These are phyloP conservation scores for Aptenodytes forsteri DNA, from an alignment of 2,113 vertebrate genomes.

Conservation along the genomic window DNA sequence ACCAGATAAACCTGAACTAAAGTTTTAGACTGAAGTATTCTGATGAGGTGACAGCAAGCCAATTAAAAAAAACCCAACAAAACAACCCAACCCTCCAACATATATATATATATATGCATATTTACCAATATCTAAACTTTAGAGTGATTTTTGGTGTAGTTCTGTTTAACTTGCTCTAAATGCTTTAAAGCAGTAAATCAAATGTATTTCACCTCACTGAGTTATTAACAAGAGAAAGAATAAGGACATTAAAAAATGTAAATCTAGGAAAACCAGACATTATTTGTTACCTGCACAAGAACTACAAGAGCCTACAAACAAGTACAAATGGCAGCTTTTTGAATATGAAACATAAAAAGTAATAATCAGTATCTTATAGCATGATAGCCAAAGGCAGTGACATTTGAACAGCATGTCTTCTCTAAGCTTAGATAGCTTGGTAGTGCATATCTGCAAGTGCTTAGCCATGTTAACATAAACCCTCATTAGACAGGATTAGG, in stretches of 20 bases:
- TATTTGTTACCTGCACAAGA: background rate
- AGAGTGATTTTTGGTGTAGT: background rate
- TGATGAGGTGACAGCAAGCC: background rate
- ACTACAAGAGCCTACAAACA: background rate
- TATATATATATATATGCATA: background rate
- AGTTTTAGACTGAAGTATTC: background rate
- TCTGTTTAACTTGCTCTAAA: background rate
- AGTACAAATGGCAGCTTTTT: slow-evolving; percentile 25
- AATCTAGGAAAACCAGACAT: background rate
- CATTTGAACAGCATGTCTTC: slow-evolving; percentile 83
- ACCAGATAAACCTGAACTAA: background rate
- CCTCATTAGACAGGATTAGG: slow-evolving; percentile 96
- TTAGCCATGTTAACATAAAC: slow-evolving; percentile 97
- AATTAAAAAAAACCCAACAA: background rate
- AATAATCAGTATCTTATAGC: slow-evolving; percentile 78
- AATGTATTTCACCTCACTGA: background rate
- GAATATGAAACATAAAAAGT: slow-evolving; percentile 69
- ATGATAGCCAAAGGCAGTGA: slow-evolving; percentile 84
- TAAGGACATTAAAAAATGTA: background rate
- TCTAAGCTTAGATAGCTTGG: slow-evolving; percentile 84
- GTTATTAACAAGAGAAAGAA: background rate
- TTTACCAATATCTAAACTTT: background rate
- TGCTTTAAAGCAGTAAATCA: background rate
- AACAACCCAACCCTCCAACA: background rate
- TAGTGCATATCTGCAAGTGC: slow-evolving; percentile 81